Evolutionary conservation across 2,113 vertebrate species (phyloP).

Genomic region (Ariopsis seemanni): DNA sequence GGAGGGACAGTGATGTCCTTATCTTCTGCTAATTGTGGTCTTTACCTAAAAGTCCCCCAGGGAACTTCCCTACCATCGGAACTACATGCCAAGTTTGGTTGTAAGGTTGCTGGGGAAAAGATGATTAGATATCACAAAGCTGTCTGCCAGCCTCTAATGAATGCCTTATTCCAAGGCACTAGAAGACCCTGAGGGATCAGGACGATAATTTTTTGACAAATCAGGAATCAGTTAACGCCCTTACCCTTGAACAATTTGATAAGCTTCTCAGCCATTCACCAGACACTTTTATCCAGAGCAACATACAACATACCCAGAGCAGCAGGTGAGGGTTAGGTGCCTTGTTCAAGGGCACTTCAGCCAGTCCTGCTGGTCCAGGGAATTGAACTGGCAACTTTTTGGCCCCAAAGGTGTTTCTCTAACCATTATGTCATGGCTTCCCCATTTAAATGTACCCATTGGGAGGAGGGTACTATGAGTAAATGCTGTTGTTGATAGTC

Average conservation of each 20-base stretch:
- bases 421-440: too few species aligned
- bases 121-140: constrained; percentile 11
- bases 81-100: constrained; percentile 30
- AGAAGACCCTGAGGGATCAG: background rate
- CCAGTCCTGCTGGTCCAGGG: too few species aligned
- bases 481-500: background rate
- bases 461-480: background rate
- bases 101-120: background rate
- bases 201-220: background rate
- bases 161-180: background rate
- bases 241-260: background rate
- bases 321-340: too few species aligned
- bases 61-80: constrained; percentile 57
- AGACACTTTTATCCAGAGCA: too few species aligned
- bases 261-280: background rate
- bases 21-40: constrained; percentile 67
- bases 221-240: background rate
- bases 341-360: too few species aligned
- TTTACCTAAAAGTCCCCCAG: constrained; percentile 66
- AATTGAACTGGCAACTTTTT: too few species aligned
- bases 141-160: background rate
- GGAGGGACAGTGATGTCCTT: constrained; percentile 66
- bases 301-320: too few species aligned
- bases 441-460: background rate
- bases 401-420: too few species aligned